Evolutionary conservation across 2,113 vertebrate genomes (phyloP).

Genomic region (Tachysurus fulvidraco): DNA sequence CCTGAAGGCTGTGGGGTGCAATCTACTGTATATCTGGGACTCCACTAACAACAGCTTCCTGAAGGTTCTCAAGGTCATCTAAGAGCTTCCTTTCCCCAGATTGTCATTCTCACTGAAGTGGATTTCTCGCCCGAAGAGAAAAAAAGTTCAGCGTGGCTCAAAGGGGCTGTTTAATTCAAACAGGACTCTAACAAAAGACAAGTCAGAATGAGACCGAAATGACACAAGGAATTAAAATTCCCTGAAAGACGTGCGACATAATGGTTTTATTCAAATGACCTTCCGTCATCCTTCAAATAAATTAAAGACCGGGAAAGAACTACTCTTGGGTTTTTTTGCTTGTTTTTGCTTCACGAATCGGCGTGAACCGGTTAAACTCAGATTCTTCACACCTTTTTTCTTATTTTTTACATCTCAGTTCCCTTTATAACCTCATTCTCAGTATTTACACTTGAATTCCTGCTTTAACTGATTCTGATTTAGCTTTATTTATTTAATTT

Average conservation of each 20-base stretch:
- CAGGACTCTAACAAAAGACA: neutral
- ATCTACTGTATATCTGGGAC: constrained; percentile 1
- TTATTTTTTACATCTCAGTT: neutral
- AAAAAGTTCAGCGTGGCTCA: neutral
- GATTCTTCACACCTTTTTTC: neutral
- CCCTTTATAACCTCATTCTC: neutral
- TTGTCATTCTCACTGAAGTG: neutral
- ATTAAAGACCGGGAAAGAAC: neutral
- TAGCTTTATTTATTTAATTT: too few relatives aligned
- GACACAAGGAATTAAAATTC: constrained; percentile 4
- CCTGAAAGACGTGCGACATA: neutral
- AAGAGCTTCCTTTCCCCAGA: neutral
- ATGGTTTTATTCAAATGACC: neutral
- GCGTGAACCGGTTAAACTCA: neutral
- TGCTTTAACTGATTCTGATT: too few relatives aligned
- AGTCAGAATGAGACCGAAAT: constrained; percentile 12
- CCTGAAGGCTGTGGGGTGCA: constrained; percentile 17
- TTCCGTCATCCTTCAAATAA: neutral
- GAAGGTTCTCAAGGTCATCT: constrained; percentile 12
- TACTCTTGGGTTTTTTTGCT: neutral
- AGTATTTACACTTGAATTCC: too few relatives aligned
- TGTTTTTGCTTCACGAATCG: neutral
- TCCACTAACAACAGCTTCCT: neutral
- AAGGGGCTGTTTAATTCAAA: neutral
- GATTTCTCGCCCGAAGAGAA: neutral